Conservation (phyloP, 2,888 invertebrate species). For the Mystacides longicornis region DNA sequence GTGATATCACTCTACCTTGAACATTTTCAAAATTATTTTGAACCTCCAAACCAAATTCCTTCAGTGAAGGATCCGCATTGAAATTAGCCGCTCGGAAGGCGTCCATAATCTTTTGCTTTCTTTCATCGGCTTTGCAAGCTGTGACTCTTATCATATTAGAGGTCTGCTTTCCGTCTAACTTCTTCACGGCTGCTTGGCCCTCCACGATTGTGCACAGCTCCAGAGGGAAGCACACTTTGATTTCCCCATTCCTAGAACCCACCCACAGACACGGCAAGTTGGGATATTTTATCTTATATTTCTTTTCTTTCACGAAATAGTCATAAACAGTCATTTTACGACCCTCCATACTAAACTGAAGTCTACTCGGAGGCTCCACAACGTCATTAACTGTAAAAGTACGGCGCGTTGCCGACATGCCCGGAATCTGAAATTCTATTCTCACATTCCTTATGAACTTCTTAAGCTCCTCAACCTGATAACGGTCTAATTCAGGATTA, state of each 20-base stretch:
- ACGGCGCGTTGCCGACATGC: constrained; percentile 35
- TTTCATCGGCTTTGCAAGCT: constrained; percentile 68
- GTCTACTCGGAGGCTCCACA: constrained; percentile 31
- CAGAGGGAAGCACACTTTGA: constrained; percentile 70
- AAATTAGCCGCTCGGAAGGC: constrained; percentile 39
- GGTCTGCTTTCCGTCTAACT: constrained; percentile 78
- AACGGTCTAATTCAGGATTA: neutral
- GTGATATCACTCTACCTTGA: constrained; percentile 65
- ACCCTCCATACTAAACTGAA: constrained; percentile 35
- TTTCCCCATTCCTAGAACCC: constrained; percentile 48
- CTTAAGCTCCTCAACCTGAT: constrained; percentile 9
- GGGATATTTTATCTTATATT: constrained; percentile 50
- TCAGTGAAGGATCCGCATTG: constrained; percentile 49
- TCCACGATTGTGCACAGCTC: constrained; percentile 73
- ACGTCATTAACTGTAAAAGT: constrained; percentile 43
- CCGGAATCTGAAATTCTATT: constrained; percentile 41
- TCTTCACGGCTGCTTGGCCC: constrained; percentile 67
- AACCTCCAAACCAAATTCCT: constrained; percentile 77
- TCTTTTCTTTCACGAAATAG: constrained; percentile 39
- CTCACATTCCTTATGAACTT: constrained; percentile 19
- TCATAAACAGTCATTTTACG: constrained; percentile 39
- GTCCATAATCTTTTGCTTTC: constrained; percentile 74
- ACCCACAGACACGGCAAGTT: constrained; percentile 81
- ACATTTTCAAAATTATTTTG: constrained; percentile 66
- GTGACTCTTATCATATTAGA: constrained; percentile 79